A percentile compares a stretch with the other conserved stretches of the same genome.
Conservation (phyloP, 2,888 invertebrate species). For the Tetheella fluctuosa region DNA sequence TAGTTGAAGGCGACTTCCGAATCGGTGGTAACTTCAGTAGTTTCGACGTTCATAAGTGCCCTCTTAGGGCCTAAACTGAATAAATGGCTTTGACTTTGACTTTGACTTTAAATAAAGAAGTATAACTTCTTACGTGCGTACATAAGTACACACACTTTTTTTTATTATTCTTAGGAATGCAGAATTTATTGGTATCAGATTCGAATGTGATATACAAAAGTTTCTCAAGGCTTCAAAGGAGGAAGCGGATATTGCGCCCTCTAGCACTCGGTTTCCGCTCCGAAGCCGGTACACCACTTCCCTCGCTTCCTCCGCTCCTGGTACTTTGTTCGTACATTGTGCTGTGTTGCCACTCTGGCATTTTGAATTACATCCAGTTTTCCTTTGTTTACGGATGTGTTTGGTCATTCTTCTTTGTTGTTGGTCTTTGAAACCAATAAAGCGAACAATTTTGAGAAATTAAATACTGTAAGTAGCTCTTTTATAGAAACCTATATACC, state of each 20-base stretch:
- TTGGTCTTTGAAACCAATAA: background rate
- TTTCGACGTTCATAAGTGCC: too few relatives aligned
- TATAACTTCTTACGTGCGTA: too few relatives aligned
- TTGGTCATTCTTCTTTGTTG: background rate
- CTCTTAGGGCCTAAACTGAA: too few relatives aligned
- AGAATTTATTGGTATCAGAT: background rate
- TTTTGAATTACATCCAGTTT: slow-evolving; percentile 12
- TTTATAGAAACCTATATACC: too few relatives aligned
- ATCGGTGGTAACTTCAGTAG: too few relatives aligned
- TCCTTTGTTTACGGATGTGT: slow-evolving; percentile 14
- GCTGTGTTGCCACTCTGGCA: slow-evolving; percentile 7
- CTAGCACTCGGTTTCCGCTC: slow-evolving; percentile 37
- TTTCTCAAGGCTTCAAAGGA: slow-evolving; percentile 26
- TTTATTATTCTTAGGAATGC: too few relatives aligned
- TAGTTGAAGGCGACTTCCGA: too few relatives aligned
- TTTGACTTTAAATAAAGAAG: too few relatives aligned
- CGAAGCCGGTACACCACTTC: slow-evolving; percentile 37
- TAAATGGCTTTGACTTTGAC: too few relatives aligned
- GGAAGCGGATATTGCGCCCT: slow-evolving; percentile 50
- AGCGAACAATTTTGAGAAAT: background rate
- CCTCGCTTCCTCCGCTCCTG: slow-evolving; percentile 22
- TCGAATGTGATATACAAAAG: slow-evolving; percentile 25
- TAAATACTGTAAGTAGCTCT: background rate
- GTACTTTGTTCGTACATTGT: slow-evolving; percentile 30
- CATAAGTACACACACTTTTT: too few relatives aligned